Evolutionary conservation across 1,140 invertebrate genomes (phyloP), one percentile per base, ranked within the genome.

Genomic region (Epicauta chinensis): DNA sequence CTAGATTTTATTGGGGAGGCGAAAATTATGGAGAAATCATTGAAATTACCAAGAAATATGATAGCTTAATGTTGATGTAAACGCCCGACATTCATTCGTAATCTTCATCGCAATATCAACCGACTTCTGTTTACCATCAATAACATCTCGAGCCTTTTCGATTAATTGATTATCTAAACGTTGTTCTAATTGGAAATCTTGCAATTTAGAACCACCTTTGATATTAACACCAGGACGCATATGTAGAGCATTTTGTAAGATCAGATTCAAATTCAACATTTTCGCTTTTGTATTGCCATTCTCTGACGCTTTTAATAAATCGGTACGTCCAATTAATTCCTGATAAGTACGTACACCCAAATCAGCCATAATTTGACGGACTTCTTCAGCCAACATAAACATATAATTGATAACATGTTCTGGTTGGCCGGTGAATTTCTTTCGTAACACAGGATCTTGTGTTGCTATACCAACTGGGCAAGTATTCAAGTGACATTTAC

Each of bases 381-480:
- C 91, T 78, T 98, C 96, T 77, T 98, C 96, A 35, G 96, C 96
- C 34, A 99, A 70, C 81, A 98, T 87, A 69, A 99, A 98, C 61
- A 98, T 80, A 69, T 93, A 99, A 71, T 99, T 99, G 56, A 99
- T 81, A 3, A 99, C 92, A 72, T 98, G 87, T 71, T 99, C 96
- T 0, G 96, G 95, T 67, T 96, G 93, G 17, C 97, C 97, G 15
- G 86, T 89, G 75, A 99, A 99, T 71, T 98, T 98, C 66, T 93
- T 93, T 15, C 97, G 77, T 13, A 99, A 73, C 11, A 86, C 78
- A 0, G 96, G 96, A 79, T 99, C 97, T 75, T 96, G 93, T 0
- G 97, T 99, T 2, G 96, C 96, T 64, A 99, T 91, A 53, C 97
- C 97, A 44, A 99, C 97, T 0, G 97, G 97, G 66, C 97, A 99